Evolutionary conservation across 2,888 invertebrate genomes (phyloP).

Genomic region (Eulithis prunata): DNA sequence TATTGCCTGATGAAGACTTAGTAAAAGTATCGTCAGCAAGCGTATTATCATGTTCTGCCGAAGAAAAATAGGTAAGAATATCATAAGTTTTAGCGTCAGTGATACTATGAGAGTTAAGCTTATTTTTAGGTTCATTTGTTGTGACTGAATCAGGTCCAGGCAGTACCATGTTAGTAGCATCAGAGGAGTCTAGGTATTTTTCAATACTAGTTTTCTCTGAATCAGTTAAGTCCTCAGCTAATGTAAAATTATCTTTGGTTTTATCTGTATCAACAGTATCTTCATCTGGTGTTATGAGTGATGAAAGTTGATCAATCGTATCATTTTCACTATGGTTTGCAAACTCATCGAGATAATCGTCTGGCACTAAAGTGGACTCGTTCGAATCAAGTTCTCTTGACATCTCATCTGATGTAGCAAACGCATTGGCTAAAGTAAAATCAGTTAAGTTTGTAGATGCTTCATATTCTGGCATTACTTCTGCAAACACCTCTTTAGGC

Average conservation of each 20-base stretch:
- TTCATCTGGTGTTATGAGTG: not conserved
- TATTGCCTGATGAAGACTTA: not conserved
- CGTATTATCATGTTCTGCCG: not conserved
- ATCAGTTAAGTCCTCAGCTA: not conserved
- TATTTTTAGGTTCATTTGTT: not conserved
- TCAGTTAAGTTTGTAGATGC: not conserved
- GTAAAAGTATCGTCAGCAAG: not conserved
- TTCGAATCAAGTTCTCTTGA: not conserved
- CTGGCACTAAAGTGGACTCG: not conserved
- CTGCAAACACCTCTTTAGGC: not conserved
- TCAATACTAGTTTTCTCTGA: not conserved
- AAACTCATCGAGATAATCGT: not conserved
- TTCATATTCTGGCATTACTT: not conserved
- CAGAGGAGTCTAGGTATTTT: not conserved
- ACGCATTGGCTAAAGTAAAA: not conserved
- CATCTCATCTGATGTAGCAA: not conserved
- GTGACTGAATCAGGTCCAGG: not conserved
- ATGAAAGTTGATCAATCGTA: not conserved
- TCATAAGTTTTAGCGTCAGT: too few relatives aligned
- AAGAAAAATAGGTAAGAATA: not conserved
- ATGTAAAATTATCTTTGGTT: too few relatives aligned
- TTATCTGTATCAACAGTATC: not conserved
- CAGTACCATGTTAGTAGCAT: not conserved
- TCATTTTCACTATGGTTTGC: not conserved
- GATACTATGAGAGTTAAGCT: not conserved